phyloP scores from a whole-genome alignment of 2,113 vertebrate species.

The Solea senegalensis region DNA sequence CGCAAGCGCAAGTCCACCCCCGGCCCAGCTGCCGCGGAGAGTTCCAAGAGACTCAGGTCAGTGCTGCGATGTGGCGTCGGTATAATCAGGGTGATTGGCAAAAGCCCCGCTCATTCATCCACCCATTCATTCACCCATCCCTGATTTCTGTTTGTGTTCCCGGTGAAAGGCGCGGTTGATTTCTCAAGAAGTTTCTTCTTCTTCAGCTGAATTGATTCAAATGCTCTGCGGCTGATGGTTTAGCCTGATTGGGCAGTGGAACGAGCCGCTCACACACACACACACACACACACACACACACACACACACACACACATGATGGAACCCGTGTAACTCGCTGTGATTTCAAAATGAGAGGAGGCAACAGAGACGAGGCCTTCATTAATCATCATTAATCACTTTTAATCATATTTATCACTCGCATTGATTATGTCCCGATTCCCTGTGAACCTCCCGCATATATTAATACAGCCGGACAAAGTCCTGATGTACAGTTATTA shows the following conservation, averaged over 20 bases:
- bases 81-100: conserved; percentile 78
- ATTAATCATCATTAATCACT: conserved; percentile 84
- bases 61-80: conserved; percentile 59
- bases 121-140: no score
- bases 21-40: conserved; percentile 74
- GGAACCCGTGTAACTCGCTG: conserved; percentile 34
- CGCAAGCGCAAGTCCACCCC: conserved; percentile 88
- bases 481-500: conserved; percentile 79
- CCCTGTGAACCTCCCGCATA: conserved; percentile 66
- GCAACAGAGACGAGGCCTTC: conserved; percentile 72
- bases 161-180: conserved; percentile 74
- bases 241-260: conserved; percentile 74
- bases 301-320: not conserved
- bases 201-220: conserved; percentile 76
- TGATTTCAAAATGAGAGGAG: conserved; percentile 68
- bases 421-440: conserved; percentile 83
- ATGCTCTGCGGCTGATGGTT: conserved; percentile 75
- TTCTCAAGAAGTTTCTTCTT: conserved; percentile 73
- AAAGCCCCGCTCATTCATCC: conserved; percentile 69
- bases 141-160: conserved; percentile 80
- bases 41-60: conserved; percentile 90
- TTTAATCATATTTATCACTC: conserved; percentile 85
- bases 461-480: conserved; percentile 79
- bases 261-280: conserved; percentile 41
- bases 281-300: conserved; percentile 12